Percentiles rank a stretch among this genome's conserved stretches.
Conservation (phyloP, 2,888 invertebrate genomes). For the Altica lythri region DNA sequence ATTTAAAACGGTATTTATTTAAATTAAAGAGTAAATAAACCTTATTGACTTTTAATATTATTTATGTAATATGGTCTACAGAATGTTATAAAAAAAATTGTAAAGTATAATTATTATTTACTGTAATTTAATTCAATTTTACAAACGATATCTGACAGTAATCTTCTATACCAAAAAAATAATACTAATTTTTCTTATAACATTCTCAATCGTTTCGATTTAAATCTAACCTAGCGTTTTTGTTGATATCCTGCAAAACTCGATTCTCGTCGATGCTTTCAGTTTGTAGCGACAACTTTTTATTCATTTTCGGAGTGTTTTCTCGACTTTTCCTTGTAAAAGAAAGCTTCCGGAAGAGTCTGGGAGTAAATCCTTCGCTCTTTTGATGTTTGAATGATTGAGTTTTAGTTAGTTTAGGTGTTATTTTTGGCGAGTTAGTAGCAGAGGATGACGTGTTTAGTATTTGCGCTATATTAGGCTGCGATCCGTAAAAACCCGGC, state of each 20-base stretch:
- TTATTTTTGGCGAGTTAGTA: conserved; percentile 54
- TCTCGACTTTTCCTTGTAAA: conserved; percentile 48
- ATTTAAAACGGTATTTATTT: no score
- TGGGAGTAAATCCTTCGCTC: conserved; percentile 49
- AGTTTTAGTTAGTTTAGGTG: conserved; percentile 56
- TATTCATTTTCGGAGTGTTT: conserved; percentile 47
- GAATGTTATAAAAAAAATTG: no score
- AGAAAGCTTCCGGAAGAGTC: conserved; percentile 53
- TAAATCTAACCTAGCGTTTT: conserved; percentile 35
- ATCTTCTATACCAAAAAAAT: no score
- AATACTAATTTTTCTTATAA: no score
- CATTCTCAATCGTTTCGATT: background rate
- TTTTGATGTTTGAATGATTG: conserved; percentile 57
- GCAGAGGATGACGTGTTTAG: conserved; percentile 45
- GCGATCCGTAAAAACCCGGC: conserved; percentile 55
- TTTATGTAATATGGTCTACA: no score
- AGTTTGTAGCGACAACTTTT: conserved; percentile 43
- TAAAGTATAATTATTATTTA: no score
- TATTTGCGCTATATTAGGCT: conserved; percentile 57
- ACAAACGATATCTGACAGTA: no score
- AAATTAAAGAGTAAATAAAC: no score
- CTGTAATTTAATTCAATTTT: no score
- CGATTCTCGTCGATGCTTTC: conserved; percentile 44
- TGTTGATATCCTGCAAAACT: conserved; percentile 42
- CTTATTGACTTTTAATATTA: no score